Evolutionary conservation across 2,888 invertebrate genomes (phyloP), one percentile per base, ranked within the genome.

Genomic region (Melanostoma scalare): DNA sequence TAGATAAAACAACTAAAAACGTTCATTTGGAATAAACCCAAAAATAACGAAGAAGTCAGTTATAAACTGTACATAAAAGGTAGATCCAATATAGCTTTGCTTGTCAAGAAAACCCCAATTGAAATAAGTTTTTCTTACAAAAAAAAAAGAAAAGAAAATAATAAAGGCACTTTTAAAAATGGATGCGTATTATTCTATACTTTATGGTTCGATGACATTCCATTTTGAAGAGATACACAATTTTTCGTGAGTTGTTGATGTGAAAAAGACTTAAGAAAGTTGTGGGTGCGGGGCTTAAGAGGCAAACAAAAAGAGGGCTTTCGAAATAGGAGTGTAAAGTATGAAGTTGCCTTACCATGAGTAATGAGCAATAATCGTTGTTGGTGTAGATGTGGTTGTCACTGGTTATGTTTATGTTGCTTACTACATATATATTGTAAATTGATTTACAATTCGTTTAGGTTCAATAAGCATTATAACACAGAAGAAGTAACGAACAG

Each of bases 141-240:
- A 36, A 63, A 73, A 60, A 56, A 73, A 61, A 50, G 36, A 55
- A 61, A 73, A 30, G 30, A 38, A 61, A 46, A 60, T n/a, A 31
- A 56, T 61, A 46, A 74, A 74, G 79, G 68, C 69, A 80, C 79
- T 80, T 80, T 67, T 68, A 73, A 77, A 65, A 69, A 69, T 82
- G 50, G 79, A 78, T 84, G 84, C 84, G 84, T 84, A 84, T 79
- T 78, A 84, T 79, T 84, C 78, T 71, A 84, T 79, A 84, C 79
- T 84, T 89, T 88, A 85, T 89, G 86, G 89, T 89, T 89, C 89
- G 89, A 89, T 89, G 89, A 89, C 89, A 89, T 89, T 89, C 88
- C 87, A 85, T 88, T 88, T 79, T 58, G 67, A 55, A 65, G 65
- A 78, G 71, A 78, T 69, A 84, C 78, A 84, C 63, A 79, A 75